Conservation (phyloP, 2,113 vertebrate species). For the Himantopus leucocephalus region DNA sequence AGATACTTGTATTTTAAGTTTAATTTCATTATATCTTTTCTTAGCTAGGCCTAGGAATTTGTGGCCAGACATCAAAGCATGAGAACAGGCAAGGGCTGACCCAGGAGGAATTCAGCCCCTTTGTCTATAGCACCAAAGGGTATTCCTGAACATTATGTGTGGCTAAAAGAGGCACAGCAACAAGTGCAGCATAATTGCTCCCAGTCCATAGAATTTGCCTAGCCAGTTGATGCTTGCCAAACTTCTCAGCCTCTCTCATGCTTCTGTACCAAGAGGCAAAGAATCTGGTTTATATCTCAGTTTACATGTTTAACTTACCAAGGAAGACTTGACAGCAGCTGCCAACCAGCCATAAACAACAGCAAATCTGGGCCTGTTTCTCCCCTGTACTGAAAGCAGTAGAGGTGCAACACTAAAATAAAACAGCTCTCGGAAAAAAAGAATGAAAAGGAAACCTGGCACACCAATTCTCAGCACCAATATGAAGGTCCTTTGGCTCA, state of each 20-base stretch:
- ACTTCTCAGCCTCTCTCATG: background rate
- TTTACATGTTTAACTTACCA: background rate
- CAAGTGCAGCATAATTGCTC: background rate
- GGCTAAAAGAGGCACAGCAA: background rate
- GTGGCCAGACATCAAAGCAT: background rate
- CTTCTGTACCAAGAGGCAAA: background rate
- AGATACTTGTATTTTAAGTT: background rate
- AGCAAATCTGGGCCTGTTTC: background rate
- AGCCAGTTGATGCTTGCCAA: background rate
- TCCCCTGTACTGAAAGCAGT: background rate
- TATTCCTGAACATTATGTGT: fast-evolving
- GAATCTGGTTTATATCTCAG: background rate
- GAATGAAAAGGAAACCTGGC: background rate
- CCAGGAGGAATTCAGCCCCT: background rate
- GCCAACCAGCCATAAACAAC: background rate
- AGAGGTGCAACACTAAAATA: background rate
- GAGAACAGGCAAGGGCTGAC: background rate
- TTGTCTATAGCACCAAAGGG: background rate
- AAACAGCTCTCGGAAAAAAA: background rate
- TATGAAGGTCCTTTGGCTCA: background rate
- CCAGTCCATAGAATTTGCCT: background rate
- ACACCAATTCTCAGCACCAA: background rate
- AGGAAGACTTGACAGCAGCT: background rate
- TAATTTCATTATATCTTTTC: background rate
- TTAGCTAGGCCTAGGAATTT: background rate